A percentile compares a stretch with the other conserved stretches of the same genome.
Evolutionary conservation across 1,140 invertebrate species (phyloP).

Genomic region (Drosophila simulans): DNA sequence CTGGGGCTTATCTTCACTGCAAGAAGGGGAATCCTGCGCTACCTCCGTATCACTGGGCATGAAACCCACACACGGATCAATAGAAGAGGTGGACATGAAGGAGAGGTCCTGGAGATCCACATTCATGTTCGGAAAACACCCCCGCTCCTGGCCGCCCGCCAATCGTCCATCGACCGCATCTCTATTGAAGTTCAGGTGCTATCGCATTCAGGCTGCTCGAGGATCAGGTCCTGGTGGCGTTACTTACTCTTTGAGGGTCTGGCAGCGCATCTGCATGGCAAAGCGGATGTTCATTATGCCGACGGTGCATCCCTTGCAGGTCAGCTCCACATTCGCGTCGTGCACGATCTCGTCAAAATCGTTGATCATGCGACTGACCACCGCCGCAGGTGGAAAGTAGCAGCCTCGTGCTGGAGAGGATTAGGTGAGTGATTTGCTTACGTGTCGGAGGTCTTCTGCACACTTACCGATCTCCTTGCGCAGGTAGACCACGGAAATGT

Average conservation of each 20-base stretch:
- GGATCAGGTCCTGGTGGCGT: conserved; percentile 44
- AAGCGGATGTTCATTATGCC: conserved; percentile 53
- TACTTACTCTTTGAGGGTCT: conserved; percentile 62
- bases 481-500: conserved; percentile 38
- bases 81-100: conserved; percentile 24
- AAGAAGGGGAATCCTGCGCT: neutral
- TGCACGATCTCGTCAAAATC: conserved; percentile 26
- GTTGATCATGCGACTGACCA: conserved; percentile 38
- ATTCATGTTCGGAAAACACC: neutral
- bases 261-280: conserved; percentile 53
- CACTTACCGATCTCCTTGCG: conserved; percentile 60
- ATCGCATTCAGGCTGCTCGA: conserved; percentile 45
- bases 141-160: conserved; percentile 9
- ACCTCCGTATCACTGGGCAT: conserved; percentile 13
- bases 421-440: neutral
- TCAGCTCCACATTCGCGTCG: conserved; percentile 59
- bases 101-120: conserved; percentile 23
- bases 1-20: neutral
- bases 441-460: fast-evolving
- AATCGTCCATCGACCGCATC: conserved; percentile 34
- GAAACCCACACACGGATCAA: conserved; percentile 53
- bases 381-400: conserved; percentile 41
- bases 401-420: conserved; percentile 47
- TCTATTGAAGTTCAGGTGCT: conserved; percentile 69
- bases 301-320: conserved; percentile 64